phyloP scores from a whole-genome alignment of 2,797 vertebrate species.

The Helicolenus hilgendorfi region DNA sequence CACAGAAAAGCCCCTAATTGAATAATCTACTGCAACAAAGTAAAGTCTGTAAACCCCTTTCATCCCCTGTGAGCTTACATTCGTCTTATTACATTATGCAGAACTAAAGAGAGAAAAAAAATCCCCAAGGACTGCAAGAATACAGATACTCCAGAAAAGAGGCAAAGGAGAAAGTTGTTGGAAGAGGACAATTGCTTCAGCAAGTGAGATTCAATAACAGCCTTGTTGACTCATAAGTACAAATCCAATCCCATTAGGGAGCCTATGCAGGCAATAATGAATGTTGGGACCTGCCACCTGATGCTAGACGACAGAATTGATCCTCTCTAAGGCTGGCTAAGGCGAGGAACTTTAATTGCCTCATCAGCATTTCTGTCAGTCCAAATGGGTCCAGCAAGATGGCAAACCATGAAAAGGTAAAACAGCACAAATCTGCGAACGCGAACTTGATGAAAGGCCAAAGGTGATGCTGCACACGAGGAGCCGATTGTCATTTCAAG shows the following conservation, averaged over 20 bases:
- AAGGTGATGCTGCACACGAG: background rate
- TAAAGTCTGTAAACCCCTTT: constrained; percentile 50
- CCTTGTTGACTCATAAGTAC: constrained; percentile 82
- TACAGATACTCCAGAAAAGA: constrained; percentile 28
- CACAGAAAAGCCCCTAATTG: constrained; percentile 21
- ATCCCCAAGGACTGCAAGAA: constrained; percentile 26
- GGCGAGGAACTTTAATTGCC: constrained; percentile 71
- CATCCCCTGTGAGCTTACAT: constrained; percentile 47
- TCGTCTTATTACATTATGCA: constrained; percentile 49
- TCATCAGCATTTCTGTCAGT: constrained; percentile 77
- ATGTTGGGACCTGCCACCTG: constrained; percentile 79
- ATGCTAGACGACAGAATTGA: constrained; percentile 82
- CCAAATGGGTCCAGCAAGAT: constrained; percentile 50
- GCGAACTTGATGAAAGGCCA: constrained; percentile 42
- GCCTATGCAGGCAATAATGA: constrained; percentile 78
- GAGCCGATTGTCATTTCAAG: constrained; percentile 29
- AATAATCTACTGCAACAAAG: constrained; percentile 65
- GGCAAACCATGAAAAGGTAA: constrained; percentile 29
- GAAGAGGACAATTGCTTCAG: constrained; percentile 56
- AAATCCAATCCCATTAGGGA: constrained; percentile 84
- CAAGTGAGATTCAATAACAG: constrained; percentile 74
- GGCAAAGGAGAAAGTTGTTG: constrained; percentile 48
- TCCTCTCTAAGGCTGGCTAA: constrained; percentile 59
- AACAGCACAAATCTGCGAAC: constrained; percentile 42
- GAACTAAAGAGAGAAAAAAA: constrained; percentile 46